phyloP scores from a whole-genome alignment of 2,797 vertebrate species.

The Pagetopsis macropterus region DNA sequence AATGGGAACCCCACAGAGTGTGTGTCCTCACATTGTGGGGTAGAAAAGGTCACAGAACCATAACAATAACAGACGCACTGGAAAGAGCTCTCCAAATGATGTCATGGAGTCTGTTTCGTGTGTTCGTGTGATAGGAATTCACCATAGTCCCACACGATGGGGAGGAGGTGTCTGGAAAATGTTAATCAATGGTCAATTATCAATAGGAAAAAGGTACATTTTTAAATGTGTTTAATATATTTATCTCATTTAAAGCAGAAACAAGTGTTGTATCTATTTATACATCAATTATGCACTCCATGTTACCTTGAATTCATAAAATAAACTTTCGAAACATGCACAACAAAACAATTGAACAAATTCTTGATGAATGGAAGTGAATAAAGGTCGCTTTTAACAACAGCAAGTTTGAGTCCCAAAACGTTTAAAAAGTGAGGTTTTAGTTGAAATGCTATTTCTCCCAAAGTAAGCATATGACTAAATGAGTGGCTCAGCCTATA shows the following conservation, averaged over 20 bases:
- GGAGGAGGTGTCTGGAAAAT: constrained; percentile 45
- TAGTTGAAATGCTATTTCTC: too few relatives aligned
- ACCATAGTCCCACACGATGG: constrained; percentile 16
- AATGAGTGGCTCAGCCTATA: too few relatives aligned
- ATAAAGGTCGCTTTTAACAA: too few relatives aligned
- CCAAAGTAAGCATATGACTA: too few relatives aligned
- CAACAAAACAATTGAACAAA: too few relatives aligned
- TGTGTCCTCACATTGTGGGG: constrained; percentile 43
- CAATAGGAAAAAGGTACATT: neutral
- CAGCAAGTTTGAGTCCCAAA: too few relatives aligned
- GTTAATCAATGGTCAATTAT: constrained; percentile 29
- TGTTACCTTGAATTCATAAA: too few relatives aligned
- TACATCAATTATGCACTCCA: too few relatives aligned
- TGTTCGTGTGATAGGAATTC: constrained; percentile 51
- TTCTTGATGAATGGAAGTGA: too few relatives aligned
- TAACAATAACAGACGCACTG: constrained; percentile 63
- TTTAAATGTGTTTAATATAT: neutral
- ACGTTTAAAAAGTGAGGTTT: too few relatives aligned
- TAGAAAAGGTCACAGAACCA: constrained; percentile 55
- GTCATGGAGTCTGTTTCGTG: constrained; percentile 63
- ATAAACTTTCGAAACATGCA: too few relatives aligned
- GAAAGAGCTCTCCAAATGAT: constrained; percentile 65
- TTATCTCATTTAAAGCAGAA: neutral
- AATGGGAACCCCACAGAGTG: constrained; percentile 34
- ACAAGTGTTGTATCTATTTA: neutral